These are phyloP conservation scores for Cotesia glomerata DNA, from an alignment of 1,140 invertebrate genomes.

Conservation along the genomic window DNA sequence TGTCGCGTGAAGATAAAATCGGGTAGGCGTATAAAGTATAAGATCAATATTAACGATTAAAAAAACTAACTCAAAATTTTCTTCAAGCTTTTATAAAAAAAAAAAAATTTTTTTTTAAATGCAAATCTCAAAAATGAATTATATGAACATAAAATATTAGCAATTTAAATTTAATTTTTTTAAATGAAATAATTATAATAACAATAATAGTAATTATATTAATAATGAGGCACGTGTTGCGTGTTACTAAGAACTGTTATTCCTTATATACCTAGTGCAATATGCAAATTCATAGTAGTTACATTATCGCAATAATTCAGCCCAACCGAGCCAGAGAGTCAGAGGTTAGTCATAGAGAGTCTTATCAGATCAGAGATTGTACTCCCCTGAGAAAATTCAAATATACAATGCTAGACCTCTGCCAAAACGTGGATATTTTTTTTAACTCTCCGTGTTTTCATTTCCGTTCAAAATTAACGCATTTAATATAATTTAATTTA, in stretches of 20 bases:
- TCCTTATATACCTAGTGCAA: slow-evolving; percentile 22
- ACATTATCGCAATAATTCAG: slow-evolving; percentile 38
- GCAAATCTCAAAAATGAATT: neutral
- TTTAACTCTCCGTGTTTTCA: too few species aligned
- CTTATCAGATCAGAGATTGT: slow-evolving; percentile 21
- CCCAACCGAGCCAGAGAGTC: neutral
- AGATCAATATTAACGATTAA: neutral
- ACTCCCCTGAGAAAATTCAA: neutral
- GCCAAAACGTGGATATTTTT: neutral
- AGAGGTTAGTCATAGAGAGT: neutral
- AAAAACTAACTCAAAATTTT: neutral
- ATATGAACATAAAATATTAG: neutral
- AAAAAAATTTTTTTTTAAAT: neutral
- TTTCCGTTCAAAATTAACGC: too few species aligned
- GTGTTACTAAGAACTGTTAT: slow-evolving; percentile 34
- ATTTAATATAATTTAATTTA: too few species aligned
- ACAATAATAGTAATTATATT: neutral
- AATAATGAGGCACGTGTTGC: slow-evolving; percentile 53
- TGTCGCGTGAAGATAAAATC: slow-evolving; percentile 14
- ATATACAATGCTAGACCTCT: neutral
- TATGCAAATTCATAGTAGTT: slow-evolving; percentile 34
- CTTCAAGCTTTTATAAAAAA: neutral
- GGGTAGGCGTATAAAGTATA: neutral
- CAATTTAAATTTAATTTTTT: neutral
- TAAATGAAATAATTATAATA: neutral